Percentiles rank a stretch among this genome's conserved stretches.
phyloP scores from a whole-genome alignment of 2,113 vertebrate species.

The Melierax canorus region DNA sequence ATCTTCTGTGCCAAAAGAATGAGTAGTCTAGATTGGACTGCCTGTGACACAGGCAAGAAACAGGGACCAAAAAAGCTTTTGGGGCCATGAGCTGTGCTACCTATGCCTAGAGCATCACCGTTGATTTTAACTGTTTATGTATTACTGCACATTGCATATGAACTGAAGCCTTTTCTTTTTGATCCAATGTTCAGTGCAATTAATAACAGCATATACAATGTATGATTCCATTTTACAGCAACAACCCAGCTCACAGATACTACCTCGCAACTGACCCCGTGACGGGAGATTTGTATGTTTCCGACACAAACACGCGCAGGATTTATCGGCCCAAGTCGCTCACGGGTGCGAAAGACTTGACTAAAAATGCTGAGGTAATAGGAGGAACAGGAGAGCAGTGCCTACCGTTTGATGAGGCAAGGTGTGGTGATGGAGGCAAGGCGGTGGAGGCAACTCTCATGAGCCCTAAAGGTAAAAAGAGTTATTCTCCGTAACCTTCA shows the following conservation, averaged over 20 bases:
- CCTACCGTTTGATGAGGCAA: conserved; percentile 92
- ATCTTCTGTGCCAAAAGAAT: neutral
- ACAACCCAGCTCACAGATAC: conserved; percentile 95
- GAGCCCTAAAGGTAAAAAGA: conserved; percentile 90
- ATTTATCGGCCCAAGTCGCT: conserved; percentile 89
- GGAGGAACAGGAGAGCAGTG: conserved; percentile 96
- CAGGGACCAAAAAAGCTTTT: neutral
- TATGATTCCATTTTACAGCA: conserved; percentile 75
- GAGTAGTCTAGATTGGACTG: neutral
- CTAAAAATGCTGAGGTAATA: conserved; percentile 88
- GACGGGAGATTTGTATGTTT: conserved; percentile 91
- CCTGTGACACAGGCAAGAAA: neutral
- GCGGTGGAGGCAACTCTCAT: conserved; percentile 92
- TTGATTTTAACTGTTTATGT: neutral
- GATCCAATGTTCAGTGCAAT: neutral
- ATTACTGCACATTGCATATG: neutral
- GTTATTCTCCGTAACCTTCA: neutral
- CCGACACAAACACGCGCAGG: conserved; percentile 93
- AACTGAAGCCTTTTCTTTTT: neutral
- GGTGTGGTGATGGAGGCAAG: conserved; percentile 95
- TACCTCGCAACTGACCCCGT: conserved; percentile 94
- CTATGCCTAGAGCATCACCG: neutral
- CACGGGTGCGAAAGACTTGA: conserved; percentile 84
- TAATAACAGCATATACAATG: neutral
- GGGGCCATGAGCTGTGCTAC: neutral